A percentile compares a stretch with the other conserved stretches of the same genome.
phyloP scores from a whole-genome alignment of 2,113 vertebrate genomes.

The Galeopterus variegatus region DNA sequence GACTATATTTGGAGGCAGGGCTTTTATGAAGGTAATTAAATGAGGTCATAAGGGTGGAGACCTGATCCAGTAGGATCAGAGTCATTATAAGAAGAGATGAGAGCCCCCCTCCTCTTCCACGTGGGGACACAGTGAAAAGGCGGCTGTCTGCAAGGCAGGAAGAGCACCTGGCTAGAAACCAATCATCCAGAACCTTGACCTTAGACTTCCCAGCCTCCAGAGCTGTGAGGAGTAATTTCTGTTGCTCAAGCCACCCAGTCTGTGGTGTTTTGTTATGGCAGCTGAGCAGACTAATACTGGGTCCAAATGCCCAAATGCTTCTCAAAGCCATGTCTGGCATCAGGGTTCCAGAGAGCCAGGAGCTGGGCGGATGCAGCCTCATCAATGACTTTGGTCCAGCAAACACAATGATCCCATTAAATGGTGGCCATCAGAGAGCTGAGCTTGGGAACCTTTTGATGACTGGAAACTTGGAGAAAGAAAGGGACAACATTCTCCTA shows the following conservation, averaged over 20 bases:
- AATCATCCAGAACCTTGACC: neutral
- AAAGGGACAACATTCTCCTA: accelerated
- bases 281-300: too few relatives aligned
- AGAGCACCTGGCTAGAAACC: neutral
- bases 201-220: too few relatives aligned
- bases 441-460: neutral
- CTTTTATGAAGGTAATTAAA: neutral
- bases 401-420: accelerated
- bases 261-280: accelerated
- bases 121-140: neutral
- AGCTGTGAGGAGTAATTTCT: neutral
- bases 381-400: accelerated
- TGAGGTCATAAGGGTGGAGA: neutral
- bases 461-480: neutral
- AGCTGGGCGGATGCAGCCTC: accelerated
- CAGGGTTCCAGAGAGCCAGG: neutral
- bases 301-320: accelerated
- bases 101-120: neutral
- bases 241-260: accelerated
- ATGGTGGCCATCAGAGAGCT: accelerated
- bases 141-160: neutral
- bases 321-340: neutral
- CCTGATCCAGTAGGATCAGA: neutral
- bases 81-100: neutral
- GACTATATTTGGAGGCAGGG: neutral